Evolutionary conservation across 2,888 invertebrate species (phyloP).

Genomic region (Ceraclea dissimilis): DNA sequence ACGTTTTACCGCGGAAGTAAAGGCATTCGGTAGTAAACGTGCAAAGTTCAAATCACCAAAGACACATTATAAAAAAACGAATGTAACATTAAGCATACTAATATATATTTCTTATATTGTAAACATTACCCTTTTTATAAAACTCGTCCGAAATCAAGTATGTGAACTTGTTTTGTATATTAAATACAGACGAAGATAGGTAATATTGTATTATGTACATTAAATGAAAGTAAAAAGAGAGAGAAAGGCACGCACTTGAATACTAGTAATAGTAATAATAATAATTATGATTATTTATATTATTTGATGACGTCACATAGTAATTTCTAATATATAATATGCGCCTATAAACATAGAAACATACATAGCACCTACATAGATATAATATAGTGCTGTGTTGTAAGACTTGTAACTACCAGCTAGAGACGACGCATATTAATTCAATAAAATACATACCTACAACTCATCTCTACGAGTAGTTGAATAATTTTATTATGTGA

Average conservation of each 20-base stretch:
- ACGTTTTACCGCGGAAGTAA: constrained; percentile 9
- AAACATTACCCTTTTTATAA: background rate
- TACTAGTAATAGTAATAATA: background rate
- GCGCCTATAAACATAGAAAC: constrained; percentile 1
- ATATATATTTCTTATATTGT: background rate
- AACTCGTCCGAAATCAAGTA: background rate
- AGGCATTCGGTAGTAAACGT: background rate
- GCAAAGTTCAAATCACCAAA: background rate
- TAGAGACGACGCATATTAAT: no score
- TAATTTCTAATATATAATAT: background rate
- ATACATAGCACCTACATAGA: background rate
- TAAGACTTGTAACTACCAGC: no score
- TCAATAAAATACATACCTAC: no score
- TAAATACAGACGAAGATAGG: background rate
- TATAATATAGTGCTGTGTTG: no score
- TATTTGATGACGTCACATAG: background rate
- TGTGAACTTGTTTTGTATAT: background rate
- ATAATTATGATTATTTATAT: background rate
- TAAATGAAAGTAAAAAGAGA: constrained; percentile 1
- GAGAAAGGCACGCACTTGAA: constrained; percentile 6
- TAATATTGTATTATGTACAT: background rate
- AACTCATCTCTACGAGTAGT: no score
- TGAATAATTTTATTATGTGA: no score
- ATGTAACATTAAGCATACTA: background rate
- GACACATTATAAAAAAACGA: background rate